Base-by-base conservation (phyloP, 2,113 vertebrate genomes). In the Anolis carolinensis region DNA sequence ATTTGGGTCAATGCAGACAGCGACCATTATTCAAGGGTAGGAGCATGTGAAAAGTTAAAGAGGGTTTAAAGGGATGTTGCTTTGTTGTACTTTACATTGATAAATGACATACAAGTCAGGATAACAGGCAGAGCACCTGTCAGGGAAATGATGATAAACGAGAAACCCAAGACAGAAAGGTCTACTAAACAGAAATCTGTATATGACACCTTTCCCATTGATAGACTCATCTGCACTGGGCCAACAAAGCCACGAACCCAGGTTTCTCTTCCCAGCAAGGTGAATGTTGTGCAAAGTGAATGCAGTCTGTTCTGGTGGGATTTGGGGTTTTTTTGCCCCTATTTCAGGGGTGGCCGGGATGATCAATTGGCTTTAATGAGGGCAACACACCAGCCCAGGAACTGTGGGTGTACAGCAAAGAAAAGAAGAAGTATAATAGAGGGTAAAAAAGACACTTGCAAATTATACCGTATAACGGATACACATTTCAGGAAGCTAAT, bases 21-120 rank as follows among this genome's bases (percentile, higher is more conserved):
- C 93, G 92, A 92, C 88, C 90, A 95, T 95, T 95, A 95, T 94
- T 94, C 92, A 95, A 90, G 88, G 88, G 89, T 84, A 92, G 91
- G 93, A 93, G 88, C 91, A 90, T 91, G 90, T 80, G 90, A 94
- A 95, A 94, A 94, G 94, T 94, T 91, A 94, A 95, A 95, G 91
- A 88, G 80, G 94, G 89, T 90, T 92, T 96, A 95, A 94, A 94
- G 93, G 93, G 92, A 94, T 94, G 90, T 92, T 94, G 94, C 93
- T 94, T 92, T 94, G 94, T 96, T 94, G 91, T 92, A 91, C 91
- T 94, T 95, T 95, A 95, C 93, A 88, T 92, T 95, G 96, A 96
- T 96, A 95, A 95, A 96, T 96, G 92, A 92, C 95, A 95, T 94
- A 95, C 93, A 95, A 95, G 93, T 92, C 93, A 95, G 93, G 91